These are phyloP conservation scores for Dusona sp. DNA, from an alignment of 2,888 invertebrate species.

Conservation along the genomic window DNA sequence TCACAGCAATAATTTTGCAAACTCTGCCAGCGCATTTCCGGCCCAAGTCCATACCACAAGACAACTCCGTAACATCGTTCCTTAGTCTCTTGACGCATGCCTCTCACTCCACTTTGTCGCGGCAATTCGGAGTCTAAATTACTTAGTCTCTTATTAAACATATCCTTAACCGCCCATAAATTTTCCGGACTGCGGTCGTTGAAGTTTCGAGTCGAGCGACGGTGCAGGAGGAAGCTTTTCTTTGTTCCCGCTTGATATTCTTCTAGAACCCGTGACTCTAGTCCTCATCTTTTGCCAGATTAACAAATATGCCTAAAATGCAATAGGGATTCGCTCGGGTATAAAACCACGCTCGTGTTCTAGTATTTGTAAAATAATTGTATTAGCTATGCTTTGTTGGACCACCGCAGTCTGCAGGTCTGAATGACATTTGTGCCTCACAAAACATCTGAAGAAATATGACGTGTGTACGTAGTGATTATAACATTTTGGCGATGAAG, in stretches of 20 bases:
- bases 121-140: constrained; percentile 67
- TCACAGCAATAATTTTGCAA: constrained; percentile 56
- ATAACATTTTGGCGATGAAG: not conserved
- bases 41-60: constrained; percentile 34
- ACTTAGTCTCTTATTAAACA: constrained; percentile 72
- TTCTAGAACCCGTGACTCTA: not conserved
- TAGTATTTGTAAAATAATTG: not conserved
- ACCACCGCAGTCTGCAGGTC: not conserved
- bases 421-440: not conserved
- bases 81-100: constrained; percentile 46
- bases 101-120: constrained; percentile 25
- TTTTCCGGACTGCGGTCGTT: constrained; percentile 68
- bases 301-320: not conserved
- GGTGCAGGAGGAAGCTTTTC: not conserved
- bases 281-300: not conserved
- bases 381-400: not conserved
- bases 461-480: not conserved
- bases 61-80: constrained; percentile 33
- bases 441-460: not conserved
- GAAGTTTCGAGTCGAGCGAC: constrained; percentile 58
- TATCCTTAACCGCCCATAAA: constrained; percentile 72
- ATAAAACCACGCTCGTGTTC: not conserved
- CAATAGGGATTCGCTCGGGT: not conserved
- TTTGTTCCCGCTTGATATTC: constrained; percentile 47
- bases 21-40: constrained; percentile 40